Conservation (phyloP, 2,113 vertebrate genomes). For the Trinectes maculatus region DNA sequence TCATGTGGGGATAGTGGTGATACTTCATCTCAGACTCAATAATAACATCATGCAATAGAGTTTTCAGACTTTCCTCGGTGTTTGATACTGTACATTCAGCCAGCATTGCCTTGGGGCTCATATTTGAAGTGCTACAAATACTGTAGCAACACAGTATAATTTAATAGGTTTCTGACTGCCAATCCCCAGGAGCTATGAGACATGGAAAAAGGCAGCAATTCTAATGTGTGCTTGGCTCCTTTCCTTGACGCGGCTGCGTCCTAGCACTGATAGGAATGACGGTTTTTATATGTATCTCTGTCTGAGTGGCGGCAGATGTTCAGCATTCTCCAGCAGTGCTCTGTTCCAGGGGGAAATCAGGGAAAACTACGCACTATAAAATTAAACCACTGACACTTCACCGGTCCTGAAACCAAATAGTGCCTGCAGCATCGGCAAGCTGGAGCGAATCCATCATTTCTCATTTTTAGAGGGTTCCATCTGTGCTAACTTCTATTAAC, state of each 20-base stretch:
- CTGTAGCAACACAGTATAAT: slow-evolving; percentile 74
- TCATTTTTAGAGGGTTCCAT: slow-evolving; percentile 78
- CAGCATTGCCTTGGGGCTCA: slow-evolving; percentile 63
- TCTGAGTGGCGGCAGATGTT: slow-evolving; percentile 82
- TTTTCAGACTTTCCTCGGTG: slow-evolving; percentile 35
- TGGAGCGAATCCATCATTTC: slow-evolving; percentile 79
- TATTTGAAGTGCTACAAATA: slow-evolving; percentile 73
- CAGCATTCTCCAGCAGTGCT: slow-evolving; percentile 75
- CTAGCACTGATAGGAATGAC: slow-evolving; percentile 73
- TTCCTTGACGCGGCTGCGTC: slow-evolving; percentile 61
- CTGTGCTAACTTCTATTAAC: slow-evolving; percentile 76
- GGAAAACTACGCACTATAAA: slow-evolving; percentile 82
- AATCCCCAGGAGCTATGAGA: slow-evolving; percentile 76
- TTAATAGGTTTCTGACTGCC: slow-evolving; percentile 81
- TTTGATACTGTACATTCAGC: slow-evolving; percentile 65
- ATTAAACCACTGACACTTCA: slow-evolving; percentile 83
- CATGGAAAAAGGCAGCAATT: slow-evolving; percentile 60
- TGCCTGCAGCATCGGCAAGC: slow-evolving; percentile 73
- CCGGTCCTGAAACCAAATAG: slow-evolving; percentile 79
- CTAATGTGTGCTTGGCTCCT: slow-evolving; percentile 71
- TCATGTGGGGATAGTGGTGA: slow-evolving; percentile 19
- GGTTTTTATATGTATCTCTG: slow-evolving; percentile 73
- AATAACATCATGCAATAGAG: slow-evolving; percentile 16
- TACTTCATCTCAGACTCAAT: slow-evolving; percentile 25
- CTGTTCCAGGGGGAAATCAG: slow-evolving; percentile 82